Evolutionary conservation across 2,797 vertebrate genomes (phyloP), one percentile per base, ranked within the genome.

Genomic region (Tenualosa ilisha): DNA sequence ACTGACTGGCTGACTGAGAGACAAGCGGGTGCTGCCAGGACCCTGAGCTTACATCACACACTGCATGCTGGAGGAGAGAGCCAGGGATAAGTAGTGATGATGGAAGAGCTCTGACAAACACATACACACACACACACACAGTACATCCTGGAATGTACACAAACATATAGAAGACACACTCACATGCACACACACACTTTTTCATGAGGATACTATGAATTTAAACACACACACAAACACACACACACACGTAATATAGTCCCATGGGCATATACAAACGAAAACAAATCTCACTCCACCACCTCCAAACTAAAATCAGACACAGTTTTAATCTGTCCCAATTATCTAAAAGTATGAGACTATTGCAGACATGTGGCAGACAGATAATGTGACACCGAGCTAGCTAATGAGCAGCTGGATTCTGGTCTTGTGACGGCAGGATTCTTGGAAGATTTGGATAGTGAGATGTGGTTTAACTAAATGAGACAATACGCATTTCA

Each of bases 11-110:
- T 26, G 63, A 31, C 63, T 31, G 63, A 65, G 61, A 86, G 85
- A 72, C 61, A 89, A 50, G 85, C 83, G 86, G 84, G 84, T 50
- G 83, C 81, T 87, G 82, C 87, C 85, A 85, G 84, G 86, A 88
- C 82, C 84, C 82, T 85, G 86, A 63, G 46, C 56, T 85, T 84
- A 85, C 88, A 88, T 89, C 86, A 90, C 83, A 82, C 37, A 43
- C 87, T 84, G n/a, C 82, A 85, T 50, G 85, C 87, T 61, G 83
- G 84, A 85, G 85, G 87, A 84, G 82, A 87, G 85, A 85, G 81
- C 82, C 85, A 22, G 81, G 84, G 75, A 90, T 79, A 84, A 84
- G 72, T 84, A 72, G 79, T 37, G 84, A 90, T 88, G 86, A 86
- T 84, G 86, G 59, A 56, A 82, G 59, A 46, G 85, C 5, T n/a